Base-by-base conservation (phyloP, 2,797 vertebrate genomes). In the Champsocephalus esox region DNA sequence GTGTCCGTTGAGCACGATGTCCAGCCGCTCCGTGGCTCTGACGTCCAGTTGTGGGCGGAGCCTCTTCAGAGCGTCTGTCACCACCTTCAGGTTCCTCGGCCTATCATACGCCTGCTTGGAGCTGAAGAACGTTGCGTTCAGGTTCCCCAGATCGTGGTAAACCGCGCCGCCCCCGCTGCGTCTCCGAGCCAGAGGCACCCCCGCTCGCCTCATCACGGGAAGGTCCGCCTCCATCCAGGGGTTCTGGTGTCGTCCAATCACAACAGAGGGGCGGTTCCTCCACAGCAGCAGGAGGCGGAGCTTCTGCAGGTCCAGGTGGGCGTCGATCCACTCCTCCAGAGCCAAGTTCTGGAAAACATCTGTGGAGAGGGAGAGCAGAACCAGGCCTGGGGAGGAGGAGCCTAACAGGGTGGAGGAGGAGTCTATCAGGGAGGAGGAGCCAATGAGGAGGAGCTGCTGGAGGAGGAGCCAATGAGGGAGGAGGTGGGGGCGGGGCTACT, bases 221-320 rank as follows among this genome's bases (percentile, higher is more conserved):
- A 99, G 93, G 87, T 96, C 90, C 75, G 97, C 97, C 86, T 99
- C 98, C 38, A 94, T 92, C 98, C 98, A 99, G 0, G 98, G 97
- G 88, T 99, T 99, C 88, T 99, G 98, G 81, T 99, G 98, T 52
- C 98, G 95, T 0, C 98, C 98, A 8, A 99, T 96, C 45, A 99
- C 97, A 66, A 98, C 96, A 0, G 94, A 85, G 0, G 97, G 94
- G 3, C 82, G 87, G 90, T 98, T 99, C 86, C 94, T 95, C 97
- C 98, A 99, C 7, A 99, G 81, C 65, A 98, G 94, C 54, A 99
- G 94, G 66, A 98, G 0, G 0, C 90, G 88, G 46, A 72, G 92
- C 32, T 83, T 89, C 63, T 90, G 73, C 69, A 98, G 88, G 77
- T 96, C 94, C 79, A 97, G 76, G 2, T 96, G 92, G 69, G 97